These are phyloP conservation scores for Nephotettix cincticeps DNA, from an alignment of 1,140 invertebrate genomes.

Conservation along the genomic window DNA sequence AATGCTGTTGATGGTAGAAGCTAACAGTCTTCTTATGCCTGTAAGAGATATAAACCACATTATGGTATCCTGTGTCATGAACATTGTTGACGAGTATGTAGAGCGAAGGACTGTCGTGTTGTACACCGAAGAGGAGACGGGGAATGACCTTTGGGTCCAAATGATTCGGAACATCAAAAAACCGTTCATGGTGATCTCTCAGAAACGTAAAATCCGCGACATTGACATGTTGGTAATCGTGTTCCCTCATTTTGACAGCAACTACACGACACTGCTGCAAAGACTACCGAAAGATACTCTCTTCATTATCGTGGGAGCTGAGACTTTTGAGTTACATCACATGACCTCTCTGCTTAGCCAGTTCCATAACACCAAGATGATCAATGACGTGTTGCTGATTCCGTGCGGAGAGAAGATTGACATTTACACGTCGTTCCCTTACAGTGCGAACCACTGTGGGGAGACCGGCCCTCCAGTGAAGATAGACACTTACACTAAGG, in stretches of 20 bases:
- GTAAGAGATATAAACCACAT: neutral
- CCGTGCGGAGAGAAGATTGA: neutral
- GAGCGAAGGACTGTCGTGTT: neutral
- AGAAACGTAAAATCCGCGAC: neutral
- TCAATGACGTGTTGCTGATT: neutral
- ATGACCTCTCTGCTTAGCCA: neutral
- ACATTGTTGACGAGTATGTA: neutral
- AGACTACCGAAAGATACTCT: neutral
- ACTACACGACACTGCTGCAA: neutral
- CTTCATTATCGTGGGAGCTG: neutral
- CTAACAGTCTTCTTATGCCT: neutral
- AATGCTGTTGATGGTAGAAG: neutral
- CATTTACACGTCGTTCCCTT: slow-evolving; percentile 11
- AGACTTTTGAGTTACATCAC: neutral
- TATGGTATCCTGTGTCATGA: neutral
- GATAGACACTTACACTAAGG: neutral
- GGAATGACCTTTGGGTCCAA: neutral
- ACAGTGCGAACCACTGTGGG: slow-evolving; percentile 8
- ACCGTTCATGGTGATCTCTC: neutral
- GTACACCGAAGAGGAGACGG: neutral
- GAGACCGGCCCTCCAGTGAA: neutral
- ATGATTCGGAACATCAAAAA: neutral
- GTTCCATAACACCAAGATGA: slow-evolving; percentile 11
- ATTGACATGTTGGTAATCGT: neutral
- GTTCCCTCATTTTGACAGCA: neutral